Percentiles rank a stretch among this genome's conserved stretches.
Conservation (phyloP, 2,888 invertebrate species). For the Bunonema sp. region DNA sequence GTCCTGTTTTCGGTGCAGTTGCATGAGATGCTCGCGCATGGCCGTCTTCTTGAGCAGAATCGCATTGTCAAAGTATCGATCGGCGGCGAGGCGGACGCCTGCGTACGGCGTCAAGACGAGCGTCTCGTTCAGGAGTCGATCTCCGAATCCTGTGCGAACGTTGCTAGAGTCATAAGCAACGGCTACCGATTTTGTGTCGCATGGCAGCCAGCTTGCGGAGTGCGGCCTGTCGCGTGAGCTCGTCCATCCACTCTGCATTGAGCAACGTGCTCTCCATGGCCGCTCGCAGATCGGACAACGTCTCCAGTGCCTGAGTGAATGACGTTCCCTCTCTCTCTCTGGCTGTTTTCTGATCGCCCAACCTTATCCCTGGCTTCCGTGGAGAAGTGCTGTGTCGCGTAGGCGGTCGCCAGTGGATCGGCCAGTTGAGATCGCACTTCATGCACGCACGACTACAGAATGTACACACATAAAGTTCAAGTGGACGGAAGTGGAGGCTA, state of each 20-base stretch:
- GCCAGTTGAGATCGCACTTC: constrained; percentile 22
- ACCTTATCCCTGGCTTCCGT: constrained; percentile 7
- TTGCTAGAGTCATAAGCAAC: neutral
- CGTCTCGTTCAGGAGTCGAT: constrained; percentile 19
- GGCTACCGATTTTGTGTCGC: constrained; percentile 23
- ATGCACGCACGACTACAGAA: constrained; percentile 20
- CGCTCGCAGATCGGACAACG: constrained; percentile 19
- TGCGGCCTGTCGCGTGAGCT: constrained; percentile 24
- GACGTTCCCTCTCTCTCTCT: neutral
- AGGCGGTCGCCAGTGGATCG: constrained; percentile 23
- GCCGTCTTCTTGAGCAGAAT: constrained; percentile 16
- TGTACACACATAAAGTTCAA: neutral
- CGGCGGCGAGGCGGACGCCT: constrained; percentile 19
- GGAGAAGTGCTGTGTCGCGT: constrained; percentile 19
- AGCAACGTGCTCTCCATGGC: constrained; percentile 23
- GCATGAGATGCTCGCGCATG: constrained; percentile 6
- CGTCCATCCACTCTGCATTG: constrained; percentile 35
- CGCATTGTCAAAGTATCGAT: constrained; percentile 28
- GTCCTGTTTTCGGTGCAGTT: neutral
- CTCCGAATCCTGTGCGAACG: constrained; percentile 4
- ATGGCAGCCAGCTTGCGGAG: constrained; percentile 23
- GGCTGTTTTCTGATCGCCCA: neutral
- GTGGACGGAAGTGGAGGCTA: neutral
- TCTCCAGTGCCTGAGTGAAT: constrained; percentile 16
- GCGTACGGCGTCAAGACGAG: constrained; percentile 18